phyloP scores from a whole-genome alignment of 2,888 invertebrate genomes.

The Hofmannophila pseudospretella region DNA sequence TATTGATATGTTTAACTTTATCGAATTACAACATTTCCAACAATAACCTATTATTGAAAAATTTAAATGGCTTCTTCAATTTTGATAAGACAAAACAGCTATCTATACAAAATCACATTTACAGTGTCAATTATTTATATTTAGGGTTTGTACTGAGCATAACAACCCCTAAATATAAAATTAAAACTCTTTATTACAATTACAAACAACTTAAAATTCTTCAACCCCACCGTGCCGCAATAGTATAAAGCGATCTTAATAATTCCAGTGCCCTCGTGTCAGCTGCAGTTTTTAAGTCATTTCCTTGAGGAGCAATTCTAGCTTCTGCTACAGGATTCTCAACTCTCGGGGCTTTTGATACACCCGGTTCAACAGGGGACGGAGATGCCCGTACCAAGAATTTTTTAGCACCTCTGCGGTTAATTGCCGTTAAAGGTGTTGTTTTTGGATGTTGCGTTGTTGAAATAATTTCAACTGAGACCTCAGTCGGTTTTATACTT shows the following conservation, averaged over 20 bases:
- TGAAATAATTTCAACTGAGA: slow-evolving; percentile 38
- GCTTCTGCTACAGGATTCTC: slow-evolving; percentile 64
- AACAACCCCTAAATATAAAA: slow-evolving; percentile 45
- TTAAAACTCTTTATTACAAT: slow-evolving; percentile 27
- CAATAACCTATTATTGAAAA: slow-evolving; percentile 14
- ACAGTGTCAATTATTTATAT: slow-evolving; percentile 16
- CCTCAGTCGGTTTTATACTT: slow-evolving; percentile 26
- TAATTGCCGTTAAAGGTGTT: slow-evolving; percentile 34
- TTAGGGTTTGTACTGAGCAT: slow-evolving; percentile 14
- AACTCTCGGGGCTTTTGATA: slow-evolving; percentile 33
- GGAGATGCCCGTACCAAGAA: slow-evolving; percentile 36
- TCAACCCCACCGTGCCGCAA: slow-evolving; percentile 89
- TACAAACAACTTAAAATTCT: slow-evolving; percentile 12
- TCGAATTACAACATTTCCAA: slow-evolving; percentile 10
- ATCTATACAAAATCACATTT: slow-evolving; percentile 24
- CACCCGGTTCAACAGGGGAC: slow-evolving; percentile 33
- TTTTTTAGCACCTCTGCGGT: slow-evolving; percentile 56
- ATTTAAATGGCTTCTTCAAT: slow-evolving; percentile 12
- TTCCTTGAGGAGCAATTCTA: slow-evolving; percentile 39
- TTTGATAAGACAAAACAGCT: slow-evolving; percentile 21
- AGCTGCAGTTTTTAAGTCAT: slow-evolving; percentile 72
- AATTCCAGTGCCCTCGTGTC: slow-evolving; percentile 89
- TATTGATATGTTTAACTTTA: slow-evolving; percentile 7
- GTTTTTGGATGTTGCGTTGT: slow-evolving; percentile 50
- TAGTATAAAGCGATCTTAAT: slow-evolving; percentile 88